Percentiles rank a stretch among this genome's conserved stretches.
Evolutionary conservation across 2,113 vertebrate genomes (phyloP).

Genomic region (Lepus europaeus): DNA sequence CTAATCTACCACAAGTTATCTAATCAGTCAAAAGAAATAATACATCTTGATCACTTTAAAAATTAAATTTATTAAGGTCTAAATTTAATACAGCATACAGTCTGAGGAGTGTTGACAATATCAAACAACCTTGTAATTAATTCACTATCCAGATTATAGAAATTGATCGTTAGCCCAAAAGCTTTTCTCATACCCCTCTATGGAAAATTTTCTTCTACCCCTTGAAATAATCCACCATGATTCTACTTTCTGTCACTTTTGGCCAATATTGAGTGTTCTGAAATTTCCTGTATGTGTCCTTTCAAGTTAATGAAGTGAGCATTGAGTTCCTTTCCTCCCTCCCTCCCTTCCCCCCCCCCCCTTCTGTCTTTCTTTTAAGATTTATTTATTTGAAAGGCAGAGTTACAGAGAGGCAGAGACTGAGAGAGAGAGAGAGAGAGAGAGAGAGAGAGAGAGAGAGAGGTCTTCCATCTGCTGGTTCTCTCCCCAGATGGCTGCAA

Average conservation of each 20-base stretch:
- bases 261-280: background rate
- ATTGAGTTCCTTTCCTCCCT: background rate
- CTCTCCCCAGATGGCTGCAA: too few species aligned
- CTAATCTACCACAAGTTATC: background rate
- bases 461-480: too few species aligned
- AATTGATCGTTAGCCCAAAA: background rate
- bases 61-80: background rate
- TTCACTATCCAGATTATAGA: constrained; percentile 1
- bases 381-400: too few species aligned
- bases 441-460: too few species aligned
- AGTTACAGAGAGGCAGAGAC: too few species aligned
- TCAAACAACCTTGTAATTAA: background rate
- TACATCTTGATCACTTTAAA: background rate
- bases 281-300: background rate
- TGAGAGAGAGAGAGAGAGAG: too few species aligned
- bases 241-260: background rate
- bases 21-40: background rate
- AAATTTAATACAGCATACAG: background rate
- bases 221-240: background rate
- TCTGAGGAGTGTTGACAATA: background rate
- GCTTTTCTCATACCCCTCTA: background rate
- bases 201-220: background rate
- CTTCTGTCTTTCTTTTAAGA: too few species aligned
- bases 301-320: background rate
- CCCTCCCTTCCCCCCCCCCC: too few species aligned